Percentiles rank a stretch among this genome's conserved stretches.
These are phyloP conservation scores for Margarornis squamiger DNA, from an alignment of 2,797 vertebrate species.

Conservation along the genomic window DNA sequence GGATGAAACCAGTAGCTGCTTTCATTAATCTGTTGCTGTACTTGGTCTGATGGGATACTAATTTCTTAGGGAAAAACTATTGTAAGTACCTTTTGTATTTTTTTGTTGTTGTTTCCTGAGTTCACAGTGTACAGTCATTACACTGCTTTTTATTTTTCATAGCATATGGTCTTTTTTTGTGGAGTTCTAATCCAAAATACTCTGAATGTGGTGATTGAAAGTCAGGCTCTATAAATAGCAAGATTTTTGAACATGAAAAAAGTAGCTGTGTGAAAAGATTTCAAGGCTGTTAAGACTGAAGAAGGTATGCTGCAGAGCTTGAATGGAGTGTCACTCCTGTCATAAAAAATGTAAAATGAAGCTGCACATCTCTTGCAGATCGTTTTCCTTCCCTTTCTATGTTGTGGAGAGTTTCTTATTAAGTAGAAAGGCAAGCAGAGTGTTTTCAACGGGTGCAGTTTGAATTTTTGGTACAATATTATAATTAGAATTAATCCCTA, in stretches of 20 bases:
- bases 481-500: neutral
- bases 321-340: neutral
- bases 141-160: neutral
- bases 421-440: neutral
- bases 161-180: neutral
- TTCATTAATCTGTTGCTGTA: neutral
- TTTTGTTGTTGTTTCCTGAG: neutral
- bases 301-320: neutral
- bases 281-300: neutral
- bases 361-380: neutral
- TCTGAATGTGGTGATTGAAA: neutral
- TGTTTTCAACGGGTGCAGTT: neutral
- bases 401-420: neutral
- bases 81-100: neutral
- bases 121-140: neutral
- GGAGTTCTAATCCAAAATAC: neutral
- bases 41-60: neutral
- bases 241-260: neutral
- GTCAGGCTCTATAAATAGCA: neutral
- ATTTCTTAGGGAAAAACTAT: neutral
- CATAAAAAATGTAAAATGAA: neutral
- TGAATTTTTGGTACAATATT: neutral
- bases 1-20: neutral
- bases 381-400: neutral
- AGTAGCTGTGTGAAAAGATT: neutral